A percentile compares a stretch with the other conserved stretches of the same genome.
Conservation (phyloP, 2,888 invertebrate species). For the Amphipyra berbera region DNA sequence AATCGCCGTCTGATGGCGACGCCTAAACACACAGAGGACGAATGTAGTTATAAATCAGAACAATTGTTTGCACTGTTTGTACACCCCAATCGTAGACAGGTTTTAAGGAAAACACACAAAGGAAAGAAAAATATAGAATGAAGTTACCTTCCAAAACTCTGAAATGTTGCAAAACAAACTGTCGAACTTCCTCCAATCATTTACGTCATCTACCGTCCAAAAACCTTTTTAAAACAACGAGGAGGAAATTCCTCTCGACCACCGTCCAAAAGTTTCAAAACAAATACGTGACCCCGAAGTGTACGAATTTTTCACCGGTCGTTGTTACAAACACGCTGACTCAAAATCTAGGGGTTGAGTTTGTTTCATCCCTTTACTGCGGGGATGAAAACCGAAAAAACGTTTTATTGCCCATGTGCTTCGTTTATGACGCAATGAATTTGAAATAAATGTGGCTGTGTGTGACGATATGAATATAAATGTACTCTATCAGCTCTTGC, state of each 20-base stretch:
- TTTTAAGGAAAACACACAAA: not conserved
- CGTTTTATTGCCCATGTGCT: too few relatives aligned
- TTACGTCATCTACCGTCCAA: slow-evolving; percentile 7
- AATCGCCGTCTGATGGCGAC: too few relatives aligned
- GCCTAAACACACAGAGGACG: too few relatives aligned
- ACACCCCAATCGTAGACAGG: not conserved
- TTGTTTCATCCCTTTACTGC: slow-evolving; percentile 11
- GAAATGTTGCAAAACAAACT: slow-evolving; percentile 8
- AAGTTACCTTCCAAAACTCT: slow-evolving; percentile 6
- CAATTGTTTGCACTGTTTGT: too few relatives aligned
- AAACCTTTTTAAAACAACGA: slow-evolving; percentile 24
- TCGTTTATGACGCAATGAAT: slow-evolving; percentile 13
- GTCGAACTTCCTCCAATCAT: slow-evolving; percentile 22
- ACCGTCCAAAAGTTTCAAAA: slow-evolving; percentile 30
- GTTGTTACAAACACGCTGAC: slow-evolving; percentile 28
- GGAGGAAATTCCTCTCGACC: slow-evolving; percentile 11
- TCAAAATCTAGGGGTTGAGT: slow-evolving; percentile 10
- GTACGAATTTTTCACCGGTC: slow-evolving; percentile 15
- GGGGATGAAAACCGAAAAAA: slow-evolving; percentile 17
- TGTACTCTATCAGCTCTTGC: not conserved
- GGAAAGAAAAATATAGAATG: not conserved
- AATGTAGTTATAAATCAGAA: too few relatives aligned
- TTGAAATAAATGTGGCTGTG: not conserved
- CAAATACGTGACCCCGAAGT: slow-evolving; percentile 25
- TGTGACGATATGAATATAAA: not conserved